Base-by-base conservation (phyloP, 2,888 invertebrate genomes). In the Torymus tubicola region DNA sequence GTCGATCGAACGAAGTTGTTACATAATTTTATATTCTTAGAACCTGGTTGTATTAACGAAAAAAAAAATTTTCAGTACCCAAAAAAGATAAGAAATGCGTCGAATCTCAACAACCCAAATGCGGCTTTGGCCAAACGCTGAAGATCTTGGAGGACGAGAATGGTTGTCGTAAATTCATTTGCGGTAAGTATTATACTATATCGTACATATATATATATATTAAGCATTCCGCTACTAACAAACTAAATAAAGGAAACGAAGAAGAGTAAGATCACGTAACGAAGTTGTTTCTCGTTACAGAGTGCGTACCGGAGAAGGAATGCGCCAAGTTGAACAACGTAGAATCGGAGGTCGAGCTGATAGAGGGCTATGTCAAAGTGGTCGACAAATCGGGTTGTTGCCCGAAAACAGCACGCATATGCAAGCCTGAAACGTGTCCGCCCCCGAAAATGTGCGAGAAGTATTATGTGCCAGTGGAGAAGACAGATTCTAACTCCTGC, bases 121-220 rank as follows among this genome's bases (percentile, higher is more conserved):
- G 96, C 85, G 95, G 95, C 0, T 93, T 91, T 72, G 95, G 94
- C 12, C 96, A 96, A 90, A 92, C 93, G 10, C 92, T 94, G 85
- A 96, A 96, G 87, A 91, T 94, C 79, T 93, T 94, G 85, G 93
- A 92, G 0, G 93, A 93, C 52, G 82, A 93, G 0, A 92, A 94
- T 84, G 95, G 94, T 5, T 96, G 96, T 89, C 93, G 93, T 53
- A 93, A 94, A 85, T 96, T 94, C 83, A 93, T 95, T 81, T 96
- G 96, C 86, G 94, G 95, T 95, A 88, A 60, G 65, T 71, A 24
- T 16, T 16, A 50, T 4, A n/a, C 10, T 8, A 42, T 8, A n/a
- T n/a, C n/a, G n/a, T n/a, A n/a, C n/a, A n/a, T n/a, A 42, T 8
- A 31, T 31, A 31, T 8, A 42, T 1, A 8, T 42, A 5, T 8